phyloP scores from a whole-genome alignment of 1,140 invertebrate species.

The Cheumatopsyche charites region DNA sequence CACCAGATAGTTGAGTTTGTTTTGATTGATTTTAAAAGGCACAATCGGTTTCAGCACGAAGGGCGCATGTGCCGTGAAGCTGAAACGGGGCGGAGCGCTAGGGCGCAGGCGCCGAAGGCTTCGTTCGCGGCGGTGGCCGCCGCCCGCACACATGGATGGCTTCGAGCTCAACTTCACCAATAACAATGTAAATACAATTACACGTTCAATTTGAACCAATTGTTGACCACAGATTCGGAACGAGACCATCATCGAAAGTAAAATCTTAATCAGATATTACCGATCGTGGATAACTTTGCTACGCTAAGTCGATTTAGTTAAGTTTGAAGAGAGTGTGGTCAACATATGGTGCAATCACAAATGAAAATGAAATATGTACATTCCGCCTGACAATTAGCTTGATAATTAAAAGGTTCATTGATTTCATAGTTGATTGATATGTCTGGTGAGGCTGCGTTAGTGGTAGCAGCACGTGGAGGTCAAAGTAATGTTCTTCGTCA shows the following conservation, averaged over 20 bases:
- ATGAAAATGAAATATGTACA: no score
- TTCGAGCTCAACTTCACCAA: slow-evolving; percentile 41
- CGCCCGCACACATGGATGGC: slow-evolving; percentile 42
- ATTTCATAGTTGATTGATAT: slow-evolving; percentile 38
- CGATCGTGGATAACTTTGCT: no score
- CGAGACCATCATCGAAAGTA: no score
- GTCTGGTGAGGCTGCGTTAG: slow-evolving; percentile 48
- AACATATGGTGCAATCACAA: no score
- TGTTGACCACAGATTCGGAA: no score
- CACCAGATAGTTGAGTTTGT: no score
- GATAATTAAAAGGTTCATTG: neutral
- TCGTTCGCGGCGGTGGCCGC: neutral
- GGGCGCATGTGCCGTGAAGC: slow-evolving; percentile 12
- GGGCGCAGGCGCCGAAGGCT: slow-evolving; percentile 10
- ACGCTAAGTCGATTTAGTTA: no score
- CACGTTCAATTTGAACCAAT: no score
- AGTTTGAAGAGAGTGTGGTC: no score
- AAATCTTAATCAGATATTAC: no score
- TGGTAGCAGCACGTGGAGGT: slow-evolving; percentile 45
- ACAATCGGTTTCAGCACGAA: neutral
- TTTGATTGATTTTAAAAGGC: no score
- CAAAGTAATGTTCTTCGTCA: slow-evolving; percentile 44
- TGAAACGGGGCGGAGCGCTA: neutral
- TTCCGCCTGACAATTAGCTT: no score
- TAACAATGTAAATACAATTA: slow-evolving; percentile 39